Evolutionary conservation across 2,888 invertebrate genomes (phyloP).

Genomic region (Drosophila mettleri): DNA sequence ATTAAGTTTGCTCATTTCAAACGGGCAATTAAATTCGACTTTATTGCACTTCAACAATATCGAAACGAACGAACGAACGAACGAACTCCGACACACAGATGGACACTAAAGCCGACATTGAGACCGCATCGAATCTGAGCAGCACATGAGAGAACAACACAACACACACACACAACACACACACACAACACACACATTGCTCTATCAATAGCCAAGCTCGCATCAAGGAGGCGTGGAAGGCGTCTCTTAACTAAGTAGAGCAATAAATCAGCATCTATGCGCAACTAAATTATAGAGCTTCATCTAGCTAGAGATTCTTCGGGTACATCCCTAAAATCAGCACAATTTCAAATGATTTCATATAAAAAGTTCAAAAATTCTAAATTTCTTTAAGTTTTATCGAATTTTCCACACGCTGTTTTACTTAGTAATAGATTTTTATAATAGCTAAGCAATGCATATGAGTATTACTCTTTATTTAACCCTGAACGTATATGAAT

Average conservation of each 20-base stretch:
- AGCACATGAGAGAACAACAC: constrained; percentile 1
- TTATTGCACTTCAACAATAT: constrained; percentile 78
- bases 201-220: constrained; percentile 1
- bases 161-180: constrained; percentile 3
- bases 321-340: neutral
- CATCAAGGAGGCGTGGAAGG: constrained; percentile 9
- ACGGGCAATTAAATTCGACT: constrained; percentile 81
- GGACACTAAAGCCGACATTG: constrained; percentile 45
- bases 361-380: neutral
- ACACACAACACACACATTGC: constrained; percentile 1
- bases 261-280: constrained; percentile 53
- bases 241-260: constrained; percentile 47
- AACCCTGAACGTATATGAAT: neutral
- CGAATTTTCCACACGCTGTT: too few species aligned
- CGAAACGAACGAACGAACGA: constrained; percentile 6
- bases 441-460: too few species aligned
- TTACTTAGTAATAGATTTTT: too few species aligned
- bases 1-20: constrained; percentile 80
- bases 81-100: constrained; percentile 30
- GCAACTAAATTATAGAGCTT: constrained; percentile 33
- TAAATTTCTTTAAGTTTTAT: too few species aligned
- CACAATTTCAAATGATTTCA: neutral
- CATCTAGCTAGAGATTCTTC: neutral
- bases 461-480: neutral
- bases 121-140: constrained; percentile 65